phyloP scores from a whole-genome alignment of 2,797 vertebrate species.

The Otolemur crassicaudatus region DNA sequence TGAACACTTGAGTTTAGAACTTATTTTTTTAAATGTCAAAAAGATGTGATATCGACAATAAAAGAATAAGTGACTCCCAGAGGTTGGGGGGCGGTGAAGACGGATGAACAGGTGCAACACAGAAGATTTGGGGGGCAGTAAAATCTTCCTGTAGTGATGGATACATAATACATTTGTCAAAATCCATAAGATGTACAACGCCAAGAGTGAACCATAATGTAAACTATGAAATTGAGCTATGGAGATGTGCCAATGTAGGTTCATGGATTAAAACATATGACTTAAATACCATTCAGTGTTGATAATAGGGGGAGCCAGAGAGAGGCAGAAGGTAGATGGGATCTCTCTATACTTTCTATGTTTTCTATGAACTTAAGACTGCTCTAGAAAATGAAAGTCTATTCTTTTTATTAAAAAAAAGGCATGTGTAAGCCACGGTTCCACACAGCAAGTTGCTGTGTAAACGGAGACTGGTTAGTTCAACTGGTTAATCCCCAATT shows the following conservation, averaged over 20 bases:
- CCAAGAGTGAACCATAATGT: background rate
- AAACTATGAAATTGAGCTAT: background rate
- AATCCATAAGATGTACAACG: background rate
- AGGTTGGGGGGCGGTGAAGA: background rate
- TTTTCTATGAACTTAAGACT: conserved; percentile 37
- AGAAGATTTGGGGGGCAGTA: background rate
- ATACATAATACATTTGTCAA: background rate
- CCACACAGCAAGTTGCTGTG: background rate
- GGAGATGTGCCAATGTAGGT: background rate
- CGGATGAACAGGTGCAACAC: background rate
- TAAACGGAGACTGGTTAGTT: background rate
- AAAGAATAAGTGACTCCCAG: background rate
- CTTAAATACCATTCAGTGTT: background rate
- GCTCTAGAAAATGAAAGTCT: conserved; percentile 23
- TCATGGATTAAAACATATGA: background rate
- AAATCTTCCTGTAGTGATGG: background rate
- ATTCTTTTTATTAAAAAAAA: background rate
- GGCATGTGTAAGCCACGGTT: background rate
- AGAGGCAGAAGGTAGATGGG: background rate
- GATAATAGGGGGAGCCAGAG: background rate
- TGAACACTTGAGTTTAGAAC: background rate
- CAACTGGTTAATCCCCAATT: background rate
- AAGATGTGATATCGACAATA: background rate
- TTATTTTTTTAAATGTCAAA: background rate
- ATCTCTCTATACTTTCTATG: background rate